Conservation (phyloP, 2,797 vertebrate species). For the Aphelocoma californica region DNA sequence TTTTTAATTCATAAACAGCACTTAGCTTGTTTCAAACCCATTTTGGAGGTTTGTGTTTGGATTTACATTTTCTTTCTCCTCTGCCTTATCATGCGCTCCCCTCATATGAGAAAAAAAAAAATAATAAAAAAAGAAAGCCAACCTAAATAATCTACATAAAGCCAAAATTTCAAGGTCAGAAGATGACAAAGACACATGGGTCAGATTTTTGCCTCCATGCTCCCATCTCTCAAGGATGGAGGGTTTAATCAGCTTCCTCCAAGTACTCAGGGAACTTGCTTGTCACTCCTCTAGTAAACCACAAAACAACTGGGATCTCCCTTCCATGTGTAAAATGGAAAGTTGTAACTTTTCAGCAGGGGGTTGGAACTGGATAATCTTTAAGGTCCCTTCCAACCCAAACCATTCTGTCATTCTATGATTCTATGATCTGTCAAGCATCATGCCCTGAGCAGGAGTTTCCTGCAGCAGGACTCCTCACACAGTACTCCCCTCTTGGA, state of each 20-base stretch:
- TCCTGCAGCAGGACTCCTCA: background rate
- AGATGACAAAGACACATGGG: background rate
- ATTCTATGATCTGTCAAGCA: background rate
- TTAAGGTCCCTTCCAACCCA: background rate
- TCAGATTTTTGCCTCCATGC: background rate
- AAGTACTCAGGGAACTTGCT: background rate
- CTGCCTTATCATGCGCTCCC: background rate
- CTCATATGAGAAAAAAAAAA: background rate
- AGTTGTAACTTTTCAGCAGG: background rate
- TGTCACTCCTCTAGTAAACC: background rate
- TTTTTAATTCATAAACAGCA: background rate
- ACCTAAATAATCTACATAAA: background rate
- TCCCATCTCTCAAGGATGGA: background rate
- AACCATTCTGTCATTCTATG: background rate
- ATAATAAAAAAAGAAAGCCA: background rate
- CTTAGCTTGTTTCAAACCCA: background rate
- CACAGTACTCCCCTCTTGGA: background rate
- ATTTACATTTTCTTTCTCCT: background rate
- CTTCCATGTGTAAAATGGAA: background rate
- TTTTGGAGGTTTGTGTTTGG: background rate
- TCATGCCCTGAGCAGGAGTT: background rate
- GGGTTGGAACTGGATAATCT: fast-evolving
- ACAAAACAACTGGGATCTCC: background rate
- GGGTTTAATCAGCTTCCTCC: background rate
- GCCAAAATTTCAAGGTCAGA: background rate